Percentiles rank a stretch among this genome's conserved stretches.
Conservation (phyloP, 2,797 vertebrate species). For the Heliangelus exortis region DNA sequence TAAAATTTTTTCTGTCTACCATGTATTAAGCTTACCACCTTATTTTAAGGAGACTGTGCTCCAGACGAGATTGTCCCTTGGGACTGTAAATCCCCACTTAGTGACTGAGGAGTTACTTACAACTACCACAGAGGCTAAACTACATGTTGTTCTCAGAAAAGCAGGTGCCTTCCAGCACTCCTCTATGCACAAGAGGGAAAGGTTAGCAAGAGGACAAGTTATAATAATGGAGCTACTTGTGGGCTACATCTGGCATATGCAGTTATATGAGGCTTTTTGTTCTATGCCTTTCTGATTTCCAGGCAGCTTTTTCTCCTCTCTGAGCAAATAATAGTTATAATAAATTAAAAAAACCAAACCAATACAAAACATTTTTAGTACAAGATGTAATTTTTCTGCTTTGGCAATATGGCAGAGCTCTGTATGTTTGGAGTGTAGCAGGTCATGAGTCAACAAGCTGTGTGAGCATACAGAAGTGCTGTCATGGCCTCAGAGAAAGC, state of each 20-base stretch:
- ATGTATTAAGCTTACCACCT: constrained; percentile 22
- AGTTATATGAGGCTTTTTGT: background rate
- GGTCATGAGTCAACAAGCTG: background rate
- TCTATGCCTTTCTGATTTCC: background rate
- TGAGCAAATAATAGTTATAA: background rate
- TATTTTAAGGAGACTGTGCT: constrained; percentile 6
- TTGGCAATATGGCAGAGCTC: background rate
- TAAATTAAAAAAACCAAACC: background rate
- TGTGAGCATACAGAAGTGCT: background rate
- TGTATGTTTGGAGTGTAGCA: background rate
- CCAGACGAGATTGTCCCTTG: background rate
- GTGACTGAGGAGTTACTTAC: background rate
- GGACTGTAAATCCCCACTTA: background rate
- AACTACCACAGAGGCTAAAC: background rate
- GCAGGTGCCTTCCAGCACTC: constrained; percentile 6
- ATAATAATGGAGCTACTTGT: background rate
- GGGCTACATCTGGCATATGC: background rate
- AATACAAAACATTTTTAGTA: background rate
- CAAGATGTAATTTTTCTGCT: background rate
- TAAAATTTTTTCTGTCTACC: background rate
- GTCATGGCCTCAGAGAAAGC: background rate
- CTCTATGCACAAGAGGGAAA: background rate
- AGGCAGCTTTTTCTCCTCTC: background rate
- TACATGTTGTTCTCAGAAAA: background rate
- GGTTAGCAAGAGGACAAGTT: constrained; percentile 40